Evolutionary conservation across 2,888 invertebrate species (phyloP).

Genomic region (Drosophila colorata): DNA sequence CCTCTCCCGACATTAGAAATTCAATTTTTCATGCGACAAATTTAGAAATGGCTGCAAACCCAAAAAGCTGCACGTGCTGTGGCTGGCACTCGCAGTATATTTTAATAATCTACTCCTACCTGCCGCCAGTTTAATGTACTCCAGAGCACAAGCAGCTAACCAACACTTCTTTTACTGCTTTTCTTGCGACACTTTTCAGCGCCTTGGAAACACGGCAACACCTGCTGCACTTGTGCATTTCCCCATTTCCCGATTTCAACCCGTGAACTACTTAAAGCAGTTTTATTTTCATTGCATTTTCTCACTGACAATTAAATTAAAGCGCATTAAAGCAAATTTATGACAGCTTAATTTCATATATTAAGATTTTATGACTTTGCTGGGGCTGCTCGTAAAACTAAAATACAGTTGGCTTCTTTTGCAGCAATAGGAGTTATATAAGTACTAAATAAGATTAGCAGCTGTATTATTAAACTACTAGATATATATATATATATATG

Average conservation of each 20-base stretch:
- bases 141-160: constrained; percentile 19
- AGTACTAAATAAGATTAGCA: constrained; percentile 63
- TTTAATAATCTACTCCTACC: constrained; percentile 65
- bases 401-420: constrained; percentile 40
- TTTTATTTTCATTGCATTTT: constrained; percentile 76
- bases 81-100: constrained; percentile 35
- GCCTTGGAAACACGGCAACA: constrained; percentile 38
- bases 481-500: neutral
- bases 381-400: constrained; percentile 51
- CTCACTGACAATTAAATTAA: constrained; percentile 81
- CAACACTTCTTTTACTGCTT: constrained; percentile 46
- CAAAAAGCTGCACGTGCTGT: constrained; percentile 26
- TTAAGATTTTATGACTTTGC: constrained; percentile 75
- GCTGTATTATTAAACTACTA: constrained; percentile 59
- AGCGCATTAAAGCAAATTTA: constrained; percentile 81
- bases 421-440: constrained; percentile 21
- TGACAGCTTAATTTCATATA: constrained; percentile 82
- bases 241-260: constrained; percentile 7
- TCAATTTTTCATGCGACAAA: constrained; percentile 66
- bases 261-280: constrained; percentile 34
- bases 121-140: constrained; percentile 51
- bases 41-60: constrained; percentile 45
- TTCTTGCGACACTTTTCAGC: constrained; percentile 47
- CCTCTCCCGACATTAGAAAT: constrained; percentile 39
- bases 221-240: constrained; percentile 52